Conservation (phyloP, 2,797 vertebrate species). For the Spinus pinus region DNA sequence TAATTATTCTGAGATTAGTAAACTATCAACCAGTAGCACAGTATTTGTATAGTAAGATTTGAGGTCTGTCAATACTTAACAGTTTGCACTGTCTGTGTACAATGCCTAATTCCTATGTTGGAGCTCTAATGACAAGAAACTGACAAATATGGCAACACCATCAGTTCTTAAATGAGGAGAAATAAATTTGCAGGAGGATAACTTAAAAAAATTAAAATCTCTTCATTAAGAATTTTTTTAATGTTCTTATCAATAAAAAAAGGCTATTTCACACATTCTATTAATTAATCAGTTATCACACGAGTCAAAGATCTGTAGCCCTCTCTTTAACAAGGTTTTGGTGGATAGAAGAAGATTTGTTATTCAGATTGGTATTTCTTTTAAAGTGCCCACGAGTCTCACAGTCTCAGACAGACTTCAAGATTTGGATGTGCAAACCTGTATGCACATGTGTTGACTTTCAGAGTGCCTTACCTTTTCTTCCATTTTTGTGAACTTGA, state of each 20-base stretch:
- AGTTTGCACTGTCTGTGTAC: not conserved
- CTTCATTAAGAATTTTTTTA: not conserved
- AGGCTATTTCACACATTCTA: not conserved
- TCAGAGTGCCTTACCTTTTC: not conserved
- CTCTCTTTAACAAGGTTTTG: not conserved
- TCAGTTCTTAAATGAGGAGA: not conserved
- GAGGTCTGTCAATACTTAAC: not conserved
- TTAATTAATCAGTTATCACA: not conserved
- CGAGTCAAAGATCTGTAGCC: not conserved
- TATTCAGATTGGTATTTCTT: not conserved
- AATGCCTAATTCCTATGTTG: not conserved
- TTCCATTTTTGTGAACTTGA: not conserved
- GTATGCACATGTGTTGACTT: not conserved
- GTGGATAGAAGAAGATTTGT: not conserved
- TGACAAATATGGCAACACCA: accelerated
- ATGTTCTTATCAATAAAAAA: not conserved
- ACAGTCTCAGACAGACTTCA: not conserved
- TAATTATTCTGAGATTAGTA: not conserved
- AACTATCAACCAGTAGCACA: not conserved
- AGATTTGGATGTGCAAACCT: not conserved
- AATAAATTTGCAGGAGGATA: not conserved
- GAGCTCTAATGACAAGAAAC: not conserved
- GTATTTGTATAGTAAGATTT: not conserved
- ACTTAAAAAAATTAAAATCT: accelerated
- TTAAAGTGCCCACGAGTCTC: not conserved